Percentiles rank a stretch among this genome's conserved stretches.
phyloP scores from a whole-genome alignment of 1,140 invertebrate genomes.

The Euwallacea fornicatus region DNA sequence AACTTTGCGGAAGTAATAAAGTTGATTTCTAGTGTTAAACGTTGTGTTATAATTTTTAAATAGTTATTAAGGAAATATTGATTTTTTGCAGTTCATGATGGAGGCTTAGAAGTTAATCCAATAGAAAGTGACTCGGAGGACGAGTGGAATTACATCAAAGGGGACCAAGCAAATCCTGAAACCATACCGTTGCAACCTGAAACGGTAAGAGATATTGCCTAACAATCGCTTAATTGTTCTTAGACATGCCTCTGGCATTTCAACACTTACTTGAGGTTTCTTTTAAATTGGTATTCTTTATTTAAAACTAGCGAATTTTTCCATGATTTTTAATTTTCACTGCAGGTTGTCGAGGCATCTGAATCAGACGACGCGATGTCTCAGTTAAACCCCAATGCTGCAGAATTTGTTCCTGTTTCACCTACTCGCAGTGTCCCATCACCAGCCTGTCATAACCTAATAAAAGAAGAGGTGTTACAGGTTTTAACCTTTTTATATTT shows the following conservation, averaged over 20 bases:
- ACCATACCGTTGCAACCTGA: constrained; percentile 44
- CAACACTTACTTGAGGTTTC: not conserved
- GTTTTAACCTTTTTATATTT: not conserved
- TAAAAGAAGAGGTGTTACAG: constrained; percentile 52
- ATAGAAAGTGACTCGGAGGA: constrained; percentile 71
- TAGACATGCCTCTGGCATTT: no score
- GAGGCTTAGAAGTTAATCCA: constrained; percentile 67
- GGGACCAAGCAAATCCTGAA: constrained; percentile 58
- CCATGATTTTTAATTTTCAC: not conserved
- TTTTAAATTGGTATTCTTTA: not conserved
- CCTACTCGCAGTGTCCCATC: constrained; percentile 57
- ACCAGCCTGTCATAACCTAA: constrained; percentile 42
- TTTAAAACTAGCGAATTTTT: not conserved
- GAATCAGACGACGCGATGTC: constrained; percentile 60
- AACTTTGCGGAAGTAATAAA: no score
- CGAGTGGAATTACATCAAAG: constrained; percentile 76
- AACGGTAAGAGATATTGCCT: constrained; percentile 20
- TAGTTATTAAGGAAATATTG: not conserved
- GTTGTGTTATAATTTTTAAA: not conserved
- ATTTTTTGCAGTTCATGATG: constrained; percentile 48
- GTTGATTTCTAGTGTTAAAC: no score
- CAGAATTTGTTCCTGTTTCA: constrained; percentile 67
- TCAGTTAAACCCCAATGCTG: constrained; percentile 71
- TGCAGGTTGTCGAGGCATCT: constrained; percentile 41
- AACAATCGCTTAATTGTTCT: no score